Conservation (phyloP, 2,888 invertebrate species). For the Girardia tigrina region DNA sequence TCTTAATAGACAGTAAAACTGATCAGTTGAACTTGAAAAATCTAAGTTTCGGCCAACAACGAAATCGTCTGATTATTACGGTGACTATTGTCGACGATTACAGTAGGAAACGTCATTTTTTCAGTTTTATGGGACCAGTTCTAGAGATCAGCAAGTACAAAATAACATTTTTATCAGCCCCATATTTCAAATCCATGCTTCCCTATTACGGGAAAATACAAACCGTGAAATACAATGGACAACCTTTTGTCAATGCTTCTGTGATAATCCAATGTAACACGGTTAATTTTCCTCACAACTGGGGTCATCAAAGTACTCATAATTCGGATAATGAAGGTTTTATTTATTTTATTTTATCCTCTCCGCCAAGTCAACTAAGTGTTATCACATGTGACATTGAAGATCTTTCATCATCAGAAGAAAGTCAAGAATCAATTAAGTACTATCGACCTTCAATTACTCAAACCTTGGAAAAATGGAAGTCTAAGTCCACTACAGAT, state of each 20-base stretch:
- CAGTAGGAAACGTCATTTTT: not conserved
- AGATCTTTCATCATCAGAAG: not conserved
- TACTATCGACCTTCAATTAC: not conserved
- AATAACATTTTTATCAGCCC: not conserved
- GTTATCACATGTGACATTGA: conserved; percentile 7
- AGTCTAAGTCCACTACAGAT: not conserved
- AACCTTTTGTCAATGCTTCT: not conserved
- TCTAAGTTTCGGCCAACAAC: not conserved
- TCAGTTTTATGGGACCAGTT: not conserved
- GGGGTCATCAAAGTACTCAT: not conserved
- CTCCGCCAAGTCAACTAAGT: not conserved
- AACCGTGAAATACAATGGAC: not conserved
- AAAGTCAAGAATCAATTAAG: not conserved
- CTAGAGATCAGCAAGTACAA: not conserved
- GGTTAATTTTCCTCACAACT: not conserved
- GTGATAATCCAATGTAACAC: conserved; percentile 10
- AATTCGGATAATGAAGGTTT: not conserved
- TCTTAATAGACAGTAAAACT: not conserved
- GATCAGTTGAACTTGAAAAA: not conserved
- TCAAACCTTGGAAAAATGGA: not conserved
- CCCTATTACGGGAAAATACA: conserved; percentile 1
- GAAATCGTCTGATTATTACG: not conserved
- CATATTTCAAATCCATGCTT: conserved; percentile 10
- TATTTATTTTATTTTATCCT: conserved; percentile 8
- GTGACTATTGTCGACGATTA: not conserved